Percentiles rank a stretch among this genome's conserved stretches.
Evolutionary conservation across 2,113 vertebrate genomes (phyloP).

Genomic region (Syngnathus floridae): DNA sequence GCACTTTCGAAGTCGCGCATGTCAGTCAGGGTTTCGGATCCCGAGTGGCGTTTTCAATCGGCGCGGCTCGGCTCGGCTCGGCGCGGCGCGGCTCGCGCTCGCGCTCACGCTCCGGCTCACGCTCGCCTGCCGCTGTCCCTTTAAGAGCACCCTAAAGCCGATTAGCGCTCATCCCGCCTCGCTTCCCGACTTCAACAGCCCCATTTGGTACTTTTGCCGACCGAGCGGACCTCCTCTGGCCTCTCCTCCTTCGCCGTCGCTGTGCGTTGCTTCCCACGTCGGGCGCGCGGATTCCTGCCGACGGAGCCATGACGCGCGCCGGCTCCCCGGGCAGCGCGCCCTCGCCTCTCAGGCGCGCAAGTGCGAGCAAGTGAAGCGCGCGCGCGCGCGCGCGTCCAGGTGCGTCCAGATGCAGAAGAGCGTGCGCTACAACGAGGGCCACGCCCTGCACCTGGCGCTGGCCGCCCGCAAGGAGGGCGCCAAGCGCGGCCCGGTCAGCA

Average conservation of each 20-base stretch:
- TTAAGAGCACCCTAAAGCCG: slow-evolving; percentile 81
- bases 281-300: background rate
- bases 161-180: slow-evolving; percentile 77
- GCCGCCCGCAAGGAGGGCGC: slow-evolving; percentile 86
- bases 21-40: too few species aligned
- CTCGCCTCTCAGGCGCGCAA: background rate
- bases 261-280: background rate
- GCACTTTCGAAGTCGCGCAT: too few species aligned
- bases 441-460: slow-evolving; percentile 83
- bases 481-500: slow-evolving; percentile 84
- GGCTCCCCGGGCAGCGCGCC: background rate
- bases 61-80: too few species aligned
- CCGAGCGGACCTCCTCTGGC: background rate
- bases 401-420: slow-evolving; percentile 85
- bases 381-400: background rate
- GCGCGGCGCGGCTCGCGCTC: too few species aligned
- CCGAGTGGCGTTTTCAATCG: too few species aligned
- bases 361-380: background rate
- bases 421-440: slow-evolving; percentile 92
- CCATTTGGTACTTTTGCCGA: slow-evolving; percentile 41
- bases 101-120: too few species aligned
- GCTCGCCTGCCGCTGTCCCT: slow-evolving; percentile 64
- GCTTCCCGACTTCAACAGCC: slow-evolving; percentile 50
- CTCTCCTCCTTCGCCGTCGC: background rate
- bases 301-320: background rate